Percentiles rank a stretch among this genome's conserved stretches.
phyloP scores from a whole-genome alignment of 2,113 vertebrate genomes.

The Grus americana region DNA sequence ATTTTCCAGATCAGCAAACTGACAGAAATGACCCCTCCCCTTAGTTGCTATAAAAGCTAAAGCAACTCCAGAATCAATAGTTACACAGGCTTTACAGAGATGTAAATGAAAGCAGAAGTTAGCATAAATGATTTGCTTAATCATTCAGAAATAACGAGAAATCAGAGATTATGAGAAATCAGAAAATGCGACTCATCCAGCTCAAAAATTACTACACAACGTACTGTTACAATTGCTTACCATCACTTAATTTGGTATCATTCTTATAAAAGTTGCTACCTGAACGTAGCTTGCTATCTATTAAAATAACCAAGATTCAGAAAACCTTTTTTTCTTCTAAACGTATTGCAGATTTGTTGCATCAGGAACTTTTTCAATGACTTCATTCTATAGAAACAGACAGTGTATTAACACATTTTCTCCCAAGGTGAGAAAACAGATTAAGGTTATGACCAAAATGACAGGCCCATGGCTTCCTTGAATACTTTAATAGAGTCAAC shows the following conservation, averaged over 20 bases:
- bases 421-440: conserved; percentile 69
- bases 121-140: not conserved
- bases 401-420: conserved; percentile 56
- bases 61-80: not conserved
- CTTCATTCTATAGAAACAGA: conserved; percentile 17
- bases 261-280: not conserved
- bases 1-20: not conserved
- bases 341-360: not conserved
- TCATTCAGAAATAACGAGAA: conserved; percentile 24
- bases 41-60: not conserved
- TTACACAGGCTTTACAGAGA: not conserved
- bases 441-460: conserved; percentile 71
- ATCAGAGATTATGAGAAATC: not conserved
- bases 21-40: not conserved
- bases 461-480: conserved; percentile 61
- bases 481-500: conserved; percentile 60
- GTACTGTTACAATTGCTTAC: not conserved
- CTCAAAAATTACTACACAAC: not conserved
- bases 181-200: not conserved
- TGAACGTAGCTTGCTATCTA: not conserved
- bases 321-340: not conserved
- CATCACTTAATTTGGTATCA: not conserved
- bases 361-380: conserved; percentile 24
- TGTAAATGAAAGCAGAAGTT: conserved; percentile 17
- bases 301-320: not conserved